Evolutionary conservation across 1,140 invertebrate species (phyloP), one percentile per base, ranked within the genome.

Genomic region (Pogonus chalceus): DNA sequence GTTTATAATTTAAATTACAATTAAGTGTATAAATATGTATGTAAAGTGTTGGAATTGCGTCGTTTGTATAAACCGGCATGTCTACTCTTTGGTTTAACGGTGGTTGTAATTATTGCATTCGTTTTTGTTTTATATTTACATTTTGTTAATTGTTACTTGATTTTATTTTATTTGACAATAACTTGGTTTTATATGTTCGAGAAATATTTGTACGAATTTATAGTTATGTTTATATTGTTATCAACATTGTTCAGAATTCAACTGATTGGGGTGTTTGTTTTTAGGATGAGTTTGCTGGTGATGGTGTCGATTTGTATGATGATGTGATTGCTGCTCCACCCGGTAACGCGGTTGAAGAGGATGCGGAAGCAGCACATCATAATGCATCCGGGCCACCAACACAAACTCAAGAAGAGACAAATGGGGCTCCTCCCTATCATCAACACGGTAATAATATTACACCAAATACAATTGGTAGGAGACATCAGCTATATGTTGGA

Each of bases 281-380:
- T 57, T 70, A 90, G 85, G 87, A 90, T 67, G 88, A 91, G 63
- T 90, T 90, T 71, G 82, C 79, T 57, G 84, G 81, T 47, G 89
- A 91, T 62, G 88, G 87, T 60, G 88, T 91, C 35, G 92, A 97
- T 78, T 78, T 97, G n/a, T 97, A 96, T 70, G 92, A 96, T 73
- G 92, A 96, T 78, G 92, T 96, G 31, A 89, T 95, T 61, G 85
- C 91, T 26, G 75, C 82, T 21, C 67, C 70, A 56, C 75, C 77
- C 55, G 69, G 72, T 14, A 74, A 75, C 56, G 62, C 65, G 12
- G 71, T 70, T 43, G 74, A 78, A 59, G 73, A 75, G 46, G 74
- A 76, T 47, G 65, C 68, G 43, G 75, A 71, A 51, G 56, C 60
- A 50, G 63, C 52, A 59, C 64, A 57, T 18, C 69, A 68, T 58